Evolutionary conservation across 2,113 vertebrate genomes (phyloP), one percentile per base, ranked within the genome.

Genomic region (Arenaria interpres): DNA sequence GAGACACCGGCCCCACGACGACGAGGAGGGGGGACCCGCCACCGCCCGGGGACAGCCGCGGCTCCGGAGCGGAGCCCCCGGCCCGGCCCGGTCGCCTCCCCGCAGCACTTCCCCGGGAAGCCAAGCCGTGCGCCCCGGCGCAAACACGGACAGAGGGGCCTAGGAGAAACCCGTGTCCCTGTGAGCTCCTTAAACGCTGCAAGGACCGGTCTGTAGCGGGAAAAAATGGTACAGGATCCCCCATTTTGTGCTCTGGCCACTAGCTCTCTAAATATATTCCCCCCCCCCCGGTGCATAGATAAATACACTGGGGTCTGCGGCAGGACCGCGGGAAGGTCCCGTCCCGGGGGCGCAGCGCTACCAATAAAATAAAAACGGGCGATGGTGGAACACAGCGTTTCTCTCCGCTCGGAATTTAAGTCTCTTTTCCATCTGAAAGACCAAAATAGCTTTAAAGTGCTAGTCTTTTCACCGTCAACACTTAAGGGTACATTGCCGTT

Each of bases 1-100:
- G 84, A 97, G 96, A 97, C 72, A 67, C 95, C 68, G 78, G 51
- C 12, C 12, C 62, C 15, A 21, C 62, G 25, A 28, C 62, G 62
- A 62, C 28, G 57, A 33, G 21, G 35, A 54, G 75, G 53, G 74
- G 17, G 53, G 74, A n/a, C 83, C 83, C 48, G 43, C 25, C 41
- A 8, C 27, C 8, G 25, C 46, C 30, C 64, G 37, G 62, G 39
- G 7, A 43, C 51, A 14, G 18, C 32, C 45, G 14, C 46, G 17
- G 53, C 39, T 33, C 7, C 25, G 78, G 62, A 68, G 56, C 12
- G 39, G 10, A 43, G 32, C 10, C 32, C 57, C 22, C 72, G 5
- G 27, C 33, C 32, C 11, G 46, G 9, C 11, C 28, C 24, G 30
- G 10, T 21, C n/a, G 37, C 87, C 43, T 67, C 59, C 32, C 50